Conservation (phyloP, 1,140 invertebrate species). For the Branchinecta lindahli region DNA sequence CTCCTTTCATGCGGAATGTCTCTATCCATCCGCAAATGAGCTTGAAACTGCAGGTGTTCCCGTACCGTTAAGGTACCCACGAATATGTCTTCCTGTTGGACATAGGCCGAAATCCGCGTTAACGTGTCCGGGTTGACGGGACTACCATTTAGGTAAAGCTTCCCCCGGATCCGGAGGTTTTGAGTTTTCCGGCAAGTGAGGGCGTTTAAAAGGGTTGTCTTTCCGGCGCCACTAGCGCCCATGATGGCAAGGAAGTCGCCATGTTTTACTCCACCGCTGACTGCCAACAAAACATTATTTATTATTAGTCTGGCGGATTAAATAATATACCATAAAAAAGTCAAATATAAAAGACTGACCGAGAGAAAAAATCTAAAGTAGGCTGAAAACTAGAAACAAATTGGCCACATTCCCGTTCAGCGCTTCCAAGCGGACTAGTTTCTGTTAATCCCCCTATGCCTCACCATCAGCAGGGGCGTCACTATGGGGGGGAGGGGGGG, state of each 20-base stretch:
- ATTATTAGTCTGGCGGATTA: too few relatives aligned
- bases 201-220: conserved; percentile 43
- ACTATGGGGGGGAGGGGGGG: too few relatives aligned
- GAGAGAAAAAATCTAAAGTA: too few relatives aligned
- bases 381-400: too few relatives aligned
- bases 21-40: conserved; percentile 39
- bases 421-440: too few relatives aligned
- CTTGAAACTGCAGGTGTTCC: conserved; percentile 38
- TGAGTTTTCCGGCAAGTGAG: conserved; percentile 36
- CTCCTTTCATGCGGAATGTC: conserved; percentile 30
- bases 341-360: too few relatives aligned
- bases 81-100: conserved; percentile 41
- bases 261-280: conserved; percentile 34
- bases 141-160: conserved; percentile 24
- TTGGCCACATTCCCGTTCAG: too few relatives aligned
- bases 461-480: too few relatives aligned
- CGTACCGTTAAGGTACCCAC: conserved; percentile 36
- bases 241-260: conserved; percentile 40
- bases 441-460: too few relatives aligned
- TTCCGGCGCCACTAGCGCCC: conserved; percentile 43
- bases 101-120: conserved; percentile 39
- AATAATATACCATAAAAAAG: too few relatives aligned
- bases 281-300: conserved; percentile 19
- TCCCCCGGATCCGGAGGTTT: conserved; percentile 21
- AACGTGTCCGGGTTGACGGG: conserved; percentile 27